These are phyloP conservation scores for Synanceia verrucosa DNA, from an alignment of 2,797 vertebrate species.

Conservation along the genomic window DNA sequence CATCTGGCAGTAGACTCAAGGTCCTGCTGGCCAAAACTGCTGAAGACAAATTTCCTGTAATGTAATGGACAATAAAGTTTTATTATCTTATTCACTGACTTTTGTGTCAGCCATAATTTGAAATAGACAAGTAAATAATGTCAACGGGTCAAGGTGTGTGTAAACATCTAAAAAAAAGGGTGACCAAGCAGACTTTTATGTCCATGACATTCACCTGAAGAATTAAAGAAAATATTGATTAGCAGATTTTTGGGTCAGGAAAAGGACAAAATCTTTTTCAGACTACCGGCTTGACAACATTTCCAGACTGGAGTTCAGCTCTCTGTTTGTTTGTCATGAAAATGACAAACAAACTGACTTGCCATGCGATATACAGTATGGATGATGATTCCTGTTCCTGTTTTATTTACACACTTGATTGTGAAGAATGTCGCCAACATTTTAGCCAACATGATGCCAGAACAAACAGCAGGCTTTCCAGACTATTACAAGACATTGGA, in stretches of 20 bases:
- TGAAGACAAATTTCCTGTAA: too few species aligned
- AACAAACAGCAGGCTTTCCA: neutral
- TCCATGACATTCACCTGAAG: neutral
- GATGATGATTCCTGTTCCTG: too few species aligned
- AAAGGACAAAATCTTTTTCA: neutral
- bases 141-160: rapidly evolving
- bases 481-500: neutral
- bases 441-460: neutral
- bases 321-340: neutral
- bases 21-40: too few species aligned
- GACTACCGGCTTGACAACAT: neutral
- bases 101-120: neutral
- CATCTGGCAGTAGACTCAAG: too few species aligned
- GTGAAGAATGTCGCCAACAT: neutral
- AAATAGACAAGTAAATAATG: neutral
- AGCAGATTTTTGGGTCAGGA: neutral
- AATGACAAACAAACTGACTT: too few species aligned
- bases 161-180: neutral
- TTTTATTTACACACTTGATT: rapidly evolving
- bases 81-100: too few species aligned
- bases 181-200: neutral
- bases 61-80: too few species aligned
- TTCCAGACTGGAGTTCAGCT: neutral
- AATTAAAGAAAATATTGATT: neutral
- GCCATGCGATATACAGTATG: too few species aligned